A percentile compares a stretch with the other conserved stretches of the same genome.
Evolutionary conservation across 1,140 invertebrate species (phyloP).

Genomic region (Drosophila orena): DNA sequence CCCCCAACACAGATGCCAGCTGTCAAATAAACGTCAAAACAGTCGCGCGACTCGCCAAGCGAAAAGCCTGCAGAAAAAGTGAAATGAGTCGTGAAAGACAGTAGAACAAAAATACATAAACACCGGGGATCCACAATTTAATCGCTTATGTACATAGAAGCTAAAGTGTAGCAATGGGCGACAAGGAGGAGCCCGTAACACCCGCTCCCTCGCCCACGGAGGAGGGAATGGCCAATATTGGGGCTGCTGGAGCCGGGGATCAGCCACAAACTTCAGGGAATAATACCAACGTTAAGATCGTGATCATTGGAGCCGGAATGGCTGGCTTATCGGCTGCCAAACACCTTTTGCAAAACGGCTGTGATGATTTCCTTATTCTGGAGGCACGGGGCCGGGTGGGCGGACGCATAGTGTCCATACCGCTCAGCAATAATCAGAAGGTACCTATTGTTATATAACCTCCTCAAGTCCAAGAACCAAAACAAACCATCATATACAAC

Average conservation of each 20-base stretch:
- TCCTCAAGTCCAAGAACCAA: background rate
- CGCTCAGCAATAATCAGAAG: slow-evolving; percentile 88
- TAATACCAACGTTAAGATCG: slow-evolving; percentile 86
- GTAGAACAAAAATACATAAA: slow-evolving; percentile 18
- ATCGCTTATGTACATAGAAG: slow-evolving; percentile 45
- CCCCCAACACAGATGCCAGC: slow-evolving; percentile 8
- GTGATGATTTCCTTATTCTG: slow-evolving; percentile 91
- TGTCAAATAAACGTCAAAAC: slow-evolving; percentile 74
- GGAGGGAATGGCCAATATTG: slow-evolving; percentile 51
- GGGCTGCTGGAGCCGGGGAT: slow-evolving; percentile 31
- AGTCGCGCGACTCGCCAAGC: slow-evolving; percentile 37
- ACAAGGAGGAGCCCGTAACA: slow-evolving; percentile 68
- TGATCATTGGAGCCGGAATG: slow-evolving; percentile 95
- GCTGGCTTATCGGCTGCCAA: slow-evolving; percentile 94
- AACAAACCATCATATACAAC: background rate
- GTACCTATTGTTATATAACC: slow-evolving; percentile 77
- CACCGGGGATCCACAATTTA: background rate
- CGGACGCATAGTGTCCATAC: slow-evolving; percentile 91
- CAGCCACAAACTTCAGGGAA: slow-evolving; percentile 3
- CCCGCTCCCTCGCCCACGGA: slow-evolving; percentile 79
- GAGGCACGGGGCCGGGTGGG: slow-evolving; percentile 92
- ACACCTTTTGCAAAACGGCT: slow-evolving; percentile 92
- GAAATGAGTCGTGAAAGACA: slow-evolving; percentile 46
- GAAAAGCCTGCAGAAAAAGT: slow-evolving; percentile 41
- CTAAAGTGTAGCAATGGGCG: slow-evolving; percentile 47